Evolutionary conservation across 2,888 invertebrate genomes (phyloP).

Genomic region (Lasioglossum lativentre): DNA sequence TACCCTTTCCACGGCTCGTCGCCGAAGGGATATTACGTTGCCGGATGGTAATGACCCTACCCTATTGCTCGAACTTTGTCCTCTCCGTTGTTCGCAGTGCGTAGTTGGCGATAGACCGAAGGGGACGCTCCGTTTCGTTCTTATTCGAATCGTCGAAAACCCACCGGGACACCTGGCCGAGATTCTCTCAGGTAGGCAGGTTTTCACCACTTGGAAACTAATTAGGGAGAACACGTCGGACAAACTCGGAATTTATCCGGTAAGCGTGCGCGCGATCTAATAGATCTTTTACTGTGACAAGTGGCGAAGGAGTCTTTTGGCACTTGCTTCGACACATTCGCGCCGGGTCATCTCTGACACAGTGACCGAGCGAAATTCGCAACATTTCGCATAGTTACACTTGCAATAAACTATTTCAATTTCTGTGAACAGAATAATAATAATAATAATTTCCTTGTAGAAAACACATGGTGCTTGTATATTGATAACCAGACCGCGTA

Average conservation of each 20-base stretch:
- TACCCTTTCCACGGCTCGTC: conserved; percentile 62
- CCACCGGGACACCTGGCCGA: background rate
- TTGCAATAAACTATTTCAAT: background rate
- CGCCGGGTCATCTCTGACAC: background rate
- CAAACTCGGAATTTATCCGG: background rate
- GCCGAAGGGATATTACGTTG: conserved; percentile 68
- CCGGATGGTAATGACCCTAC: conserved; percentile 73
- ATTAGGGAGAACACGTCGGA: background rate
- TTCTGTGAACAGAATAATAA: too few species aligned
- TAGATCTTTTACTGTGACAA: background rate
- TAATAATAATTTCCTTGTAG: background rate
- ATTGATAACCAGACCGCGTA: too few species aligned
- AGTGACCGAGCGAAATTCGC: background rate
- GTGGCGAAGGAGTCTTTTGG: background rate
- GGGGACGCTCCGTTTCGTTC: conserved; percentile 50
- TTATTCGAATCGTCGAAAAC: conserved; percentile 31
- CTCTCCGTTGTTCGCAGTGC: conserved; percentile 64
- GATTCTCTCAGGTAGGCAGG: conserved; percentile 35
- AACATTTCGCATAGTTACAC: background rate
- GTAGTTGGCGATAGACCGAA: conserved; percentile 62
- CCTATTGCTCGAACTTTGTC: conserved; percentile 62
- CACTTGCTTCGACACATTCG: background rate
- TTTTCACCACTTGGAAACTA: background rate
- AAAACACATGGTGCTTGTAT: background rate
- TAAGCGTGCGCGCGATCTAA: background rate